Percentiles rank a stretch among this genome's conserved stretches.
phyloP scores from a whole-genome alignment of 2,113 vertebrate species.

The Oryctolagus cuniculus region DNA sequence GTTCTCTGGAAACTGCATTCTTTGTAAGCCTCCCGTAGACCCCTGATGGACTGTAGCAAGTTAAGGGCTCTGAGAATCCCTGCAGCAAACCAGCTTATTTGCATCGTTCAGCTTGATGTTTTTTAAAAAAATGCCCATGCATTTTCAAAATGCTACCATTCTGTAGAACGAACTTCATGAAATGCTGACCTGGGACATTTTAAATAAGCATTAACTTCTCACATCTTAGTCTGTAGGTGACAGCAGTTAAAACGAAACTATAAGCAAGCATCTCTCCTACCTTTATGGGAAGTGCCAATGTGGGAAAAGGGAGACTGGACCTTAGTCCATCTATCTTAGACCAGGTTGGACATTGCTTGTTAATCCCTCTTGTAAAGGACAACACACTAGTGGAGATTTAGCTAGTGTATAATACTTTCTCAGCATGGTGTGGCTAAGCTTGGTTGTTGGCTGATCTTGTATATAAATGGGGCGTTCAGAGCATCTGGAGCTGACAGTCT shows the following conservation, averaged over 20 bases:
- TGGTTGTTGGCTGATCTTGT: neutral
- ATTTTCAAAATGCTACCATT: neutral
- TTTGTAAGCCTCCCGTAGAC: neutral
- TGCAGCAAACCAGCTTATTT: neutral
- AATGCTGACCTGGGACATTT: neutral
- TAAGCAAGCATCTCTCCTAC: neutral
- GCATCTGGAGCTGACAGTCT: neutral
- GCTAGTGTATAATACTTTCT: neutral
- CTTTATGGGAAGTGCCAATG: neutral
- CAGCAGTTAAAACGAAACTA: neutral
- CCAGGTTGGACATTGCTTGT: neutral
- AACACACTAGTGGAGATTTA: neutral
- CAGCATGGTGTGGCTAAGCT: neutral
- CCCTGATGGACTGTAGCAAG: neutral
- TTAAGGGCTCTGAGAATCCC: neutral
- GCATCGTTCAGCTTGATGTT: neutral
- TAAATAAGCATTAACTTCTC: neutral
- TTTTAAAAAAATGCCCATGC: no score
- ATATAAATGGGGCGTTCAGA: neutral
- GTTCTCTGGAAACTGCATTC: neutral
- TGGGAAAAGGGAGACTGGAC: neutral
- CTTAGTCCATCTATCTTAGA: slow-evolving; percentile 7
- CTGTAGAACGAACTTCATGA: neutral
- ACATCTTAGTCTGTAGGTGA: slow-evolving; percentile 2
- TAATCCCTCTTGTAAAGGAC: slow-evolving; percentile 12